phyloP scores from a whole-genome alignment of 2,113 vertebrate species.

The Aphyosemion australe region DNA sequence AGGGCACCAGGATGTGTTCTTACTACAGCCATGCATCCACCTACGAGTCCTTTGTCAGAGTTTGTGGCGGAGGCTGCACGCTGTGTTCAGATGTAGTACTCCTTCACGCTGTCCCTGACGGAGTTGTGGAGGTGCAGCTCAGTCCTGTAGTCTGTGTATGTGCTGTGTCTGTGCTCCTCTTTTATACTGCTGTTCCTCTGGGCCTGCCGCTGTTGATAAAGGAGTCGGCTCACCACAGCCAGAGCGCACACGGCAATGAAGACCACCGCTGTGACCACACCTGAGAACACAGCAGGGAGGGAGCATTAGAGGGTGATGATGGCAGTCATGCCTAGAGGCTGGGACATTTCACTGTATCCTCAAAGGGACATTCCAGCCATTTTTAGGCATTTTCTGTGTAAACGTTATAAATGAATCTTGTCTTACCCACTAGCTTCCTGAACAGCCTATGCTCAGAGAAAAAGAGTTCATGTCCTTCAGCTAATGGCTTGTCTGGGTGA shows the following conservation, averaged over 20 bases:
- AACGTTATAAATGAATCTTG: no score
- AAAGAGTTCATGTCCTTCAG: no score
- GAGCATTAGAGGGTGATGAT: background rate
- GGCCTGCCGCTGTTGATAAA: slow-evolving; percentile 90
- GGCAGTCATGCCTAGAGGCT: no score
- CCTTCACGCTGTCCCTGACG: slow-evolving; percentile 91
- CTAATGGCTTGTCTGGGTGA: no score
- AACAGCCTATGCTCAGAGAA: no score
- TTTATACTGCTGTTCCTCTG: slow-evolving; percentile 81
- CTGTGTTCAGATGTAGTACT: slow-evolving; percentile 92
- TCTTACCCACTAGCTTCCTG: no score
- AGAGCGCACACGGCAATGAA: slow-evolving; percentile 89
- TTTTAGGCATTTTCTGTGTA: no score
- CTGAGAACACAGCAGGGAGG: slow-evolving; percentile 65
- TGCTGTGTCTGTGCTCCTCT: slow-evolving; percentile 83
- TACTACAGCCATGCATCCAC: slow-evolving; percentile 33
- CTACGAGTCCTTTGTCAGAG: slow-evolving; percentile 28
- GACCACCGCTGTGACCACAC: slow-evolving; percentile 90
- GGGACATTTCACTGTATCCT: no score
- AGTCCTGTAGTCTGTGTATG: slow-evolving; percentile 89
- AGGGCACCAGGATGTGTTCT: slow-evolving; percentile 29
- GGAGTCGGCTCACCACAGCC: slow-evolving; percentile 88
- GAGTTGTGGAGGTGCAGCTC: slow-evolving; percentile 91
- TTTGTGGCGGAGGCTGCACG: slow-evolving; percentile 22
- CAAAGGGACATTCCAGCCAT: no score